phyloP scores from a whole-genome alignment of 2,888 invertebrate genomes.

The Reticulitermes lucifugus region DNA sequence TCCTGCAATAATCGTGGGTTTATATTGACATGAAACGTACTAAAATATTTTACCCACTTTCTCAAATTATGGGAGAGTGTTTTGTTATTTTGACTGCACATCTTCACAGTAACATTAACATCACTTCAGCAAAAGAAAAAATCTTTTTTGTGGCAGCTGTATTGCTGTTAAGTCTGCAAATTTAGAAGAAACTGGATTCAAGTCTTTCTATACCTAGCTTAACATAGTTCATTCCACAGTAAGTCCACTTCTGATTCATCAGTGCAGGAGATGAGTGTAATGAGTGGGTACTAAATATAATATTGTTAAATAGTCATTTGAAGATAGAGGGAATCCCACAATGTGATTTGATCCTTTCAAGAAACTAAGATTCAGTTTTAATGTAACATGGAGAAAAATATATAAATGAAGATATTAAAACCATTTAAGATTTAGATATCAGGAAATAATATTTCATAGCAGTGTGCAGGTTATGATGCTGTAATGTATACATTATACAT shows the following conservation, averaged over 20 bases:
- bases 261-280: conserved; percentile 7
- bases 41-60: conserved; percentile 14
- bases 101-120: background rate
- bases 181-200: conserved; percentile 14
- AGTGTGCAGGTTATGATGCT: conserved; percentile 28
- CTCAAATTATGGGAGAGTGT: background rate
- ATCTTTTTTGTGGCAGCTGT: background rate
- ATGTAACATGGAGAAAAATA: conserved; percentile 11
- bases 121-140: background rate
- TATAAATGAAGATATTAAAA: conserved; percentile 8
- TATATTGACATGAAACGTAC: conserved; percentile 2
- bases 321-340: conserved; percentile 12
- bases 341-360: conserved; percentile 26
- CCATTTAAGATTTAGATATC: conserved; percentile 27
- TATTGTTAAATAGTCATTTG: conserved; percentile 23
- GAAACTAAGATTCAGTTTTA: conserved; percentile 22
- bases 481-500: conserved; percentile 35
- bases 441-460: conserved; percentile 17
- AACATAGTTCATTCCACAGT: background rate
- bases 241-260: background rate
- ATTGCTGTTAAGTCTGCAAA: conserved; percentile 2
- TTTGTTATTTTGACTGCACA: background rate
- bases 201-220: conserved; percentile 28
- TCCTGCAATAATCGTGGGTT: conserved; percentile 2
- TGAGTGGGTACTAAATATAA: conserved; percentile 23